These are phyloP conservation scores for Deilephila porcellus DNA, from an alignment of 2,888 invertebrate species.

Conservation along the genomic window DNA sequence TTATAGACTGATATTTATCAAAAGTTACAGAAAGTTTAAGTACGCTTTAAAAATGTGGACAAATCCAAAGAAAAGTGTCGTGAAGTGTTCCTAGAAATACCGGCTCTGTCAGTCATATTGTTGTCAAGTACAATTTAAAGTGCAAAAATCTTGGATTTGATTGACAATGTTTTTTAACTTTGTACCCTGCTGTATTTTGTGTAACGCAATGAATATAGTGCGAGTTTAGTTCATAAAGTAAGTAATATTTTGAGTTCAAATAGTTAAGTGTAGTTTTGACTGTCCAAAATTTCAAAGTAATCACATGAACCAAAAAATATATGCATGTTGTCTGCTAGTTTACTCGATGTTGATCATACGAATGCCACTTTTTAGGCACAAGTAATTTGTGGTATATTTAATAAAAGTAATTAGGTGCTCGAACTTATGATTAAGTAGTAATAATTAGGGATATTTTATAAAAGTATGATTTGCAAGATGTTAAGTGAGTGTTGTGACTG, in stretches of 20 bases:
- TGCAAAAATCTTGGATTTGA: conserved; percentile 69
- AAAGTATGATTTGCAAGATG: not conserved
- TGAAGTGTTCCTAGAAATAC: conserved; percentile 76
- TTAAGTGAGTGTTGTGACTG: not conserved
- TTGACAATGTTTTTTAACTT: conserved; percentile 65
- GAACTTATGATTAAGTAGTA: not conserved
- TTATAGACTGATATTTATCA: conserved; percentile 40
- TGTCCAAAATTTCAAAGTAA: not conserved
- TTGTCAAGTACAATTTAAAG: conserved; percentile 74
- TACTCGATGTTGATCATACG: too few species aligned
- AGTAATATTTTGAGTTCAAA: conserved; percentile 4
- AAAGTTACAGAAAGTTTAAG: conserved; percentile 45
- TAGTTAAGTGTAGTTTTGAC: not conserved
- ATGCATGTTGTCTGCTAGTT: not conserved
- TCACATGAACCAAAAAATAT: not conserved
- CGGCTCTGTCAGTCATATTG: conserved; percentile 65
- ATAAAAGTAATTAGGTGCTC: not conserved
- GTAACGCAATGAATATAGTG: conserved; percentile 44
- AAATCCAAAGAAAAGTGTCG: conserved; percentile 60
- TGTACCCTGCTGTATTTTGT: conserved; percentile 59
- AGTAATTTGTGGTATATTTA: not conserved
- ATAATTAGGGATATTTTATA: not conserved
- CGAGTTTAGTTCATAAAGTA: conserved; percentile 24
- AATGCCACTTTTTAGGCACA: not conserved
- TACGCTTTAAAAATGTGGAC: conserved; percentile 64